Conservation (phyloP, 1,140 invertebrate species). For the Lepidotrigona ventralis region DNA sequence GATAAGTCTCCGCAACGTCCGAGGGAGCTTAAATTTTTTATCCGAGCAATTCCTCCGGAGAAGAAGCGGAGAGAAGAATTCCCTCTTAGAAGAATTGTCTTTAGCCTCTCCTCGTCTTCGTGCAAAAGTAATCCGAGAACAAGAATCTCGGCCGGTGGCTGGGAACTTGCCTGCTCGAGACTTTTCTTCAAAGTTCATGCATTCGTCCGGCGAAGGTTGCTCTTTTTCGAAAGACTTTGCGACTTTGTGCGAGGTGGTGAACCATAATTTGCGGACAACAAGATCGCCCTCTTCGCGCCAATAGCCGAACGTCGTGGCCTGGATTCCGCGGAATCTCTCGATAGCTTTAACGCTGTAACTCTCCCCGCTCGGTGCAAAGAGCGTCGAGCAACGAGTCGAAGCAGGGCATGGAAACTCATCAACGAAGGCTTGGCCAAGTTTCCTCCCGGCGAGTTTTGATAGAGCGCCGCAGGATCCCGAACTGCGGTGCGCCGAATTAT, state of each 20-base stretch:
- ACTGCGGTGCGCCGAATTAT: not conserved
- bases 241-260: not conserved
- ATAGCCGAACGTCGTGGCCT: constrained; percentile 18
- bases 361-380: not conserved
- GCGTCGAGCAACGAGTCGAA: not conserved
- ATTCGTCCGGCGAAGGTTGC: not conserved
- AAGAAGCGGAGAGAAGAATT: not conserved
- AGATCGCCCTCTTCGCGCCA: constrained; percentile 27
- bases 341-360: constrained; percentile 9
- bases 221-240: not conserved
- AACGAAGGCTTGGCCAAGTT: not conserved
- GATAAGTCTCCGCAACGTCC: not conserved
- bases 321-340: constrained; percentile 30
- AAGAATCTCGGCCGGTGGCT: not conserved
- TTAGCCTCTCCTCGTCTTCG: not conserved
- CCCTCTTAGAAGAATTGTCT: not conserved
- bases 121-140: not conserved
- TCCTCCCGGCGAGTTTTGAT: not conserved
- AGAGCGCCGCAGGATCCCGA: not conserved
- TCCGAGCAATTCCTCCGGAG: not conserved
- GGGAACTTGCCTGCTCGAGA: not conserved
- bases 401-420: constrained; percentile 18
- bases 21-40: not conserved
- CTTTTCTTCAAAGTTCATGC: not conserved
- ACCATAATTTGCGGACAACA: constrained; percentile 35